Percentiles rank a stretch among this genome's conserved stretches.
Evolutionary conservation across 2,888 invertebrate genomes (phyloP).

Genomic region (Noctua janthe): DNA sequence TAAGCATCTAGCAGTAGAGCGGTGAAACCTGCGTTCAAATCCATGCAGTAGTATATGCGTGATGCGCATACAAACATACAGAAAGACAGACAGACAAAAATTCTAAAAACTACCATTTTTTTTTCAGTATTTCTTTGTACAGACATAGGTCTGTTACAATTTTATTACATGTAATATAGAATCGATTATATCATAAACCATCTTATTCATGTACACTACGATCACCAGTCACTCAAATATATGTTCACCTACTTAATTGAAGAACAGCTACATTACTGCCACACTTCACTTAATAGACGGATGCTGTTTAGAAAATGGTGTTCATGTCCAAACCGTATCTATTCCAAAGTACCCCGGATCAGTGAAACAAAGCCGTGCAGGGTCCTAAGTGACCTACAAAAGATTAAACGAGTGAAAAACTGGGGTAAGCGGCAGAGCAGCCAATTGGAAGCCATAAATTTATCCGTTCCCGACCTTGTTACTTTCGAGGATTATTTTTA

Average conservation of each 20-base stretch:
- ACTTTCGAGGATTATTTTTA: slow-evolving; percentile 65
- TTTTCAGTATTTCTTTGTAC: no score
- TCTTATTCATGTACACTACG: neutral
- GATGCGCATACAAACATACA: no score
- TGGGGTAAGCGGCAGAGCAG: slow-evolving; percentile 63
- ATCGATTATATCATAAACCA: neutral
- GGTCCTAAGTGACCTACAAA: slow-evolving; percentile 59
- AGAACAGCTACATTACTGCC: neutral
- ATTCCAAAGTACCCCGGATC: slow-evolving; percentile 43
- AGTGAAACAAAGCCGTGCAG: slow-evolving; percentile 43
- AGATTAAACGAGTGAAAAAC: slow-evolving; percentile 71
- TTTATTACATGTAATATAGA: no score
- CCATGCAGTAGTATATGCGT: no score
- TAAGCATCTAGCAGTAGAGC: no score
- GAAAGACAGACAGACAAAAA: no score
- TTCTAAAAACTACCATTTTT: no score
- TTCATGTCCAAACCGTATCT: slow-evolving; percentile 16
- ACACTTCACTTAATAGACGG: neutral
- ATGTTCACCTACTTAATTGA: neutral
- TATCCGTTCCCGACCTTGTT: slow-evolving; percentile 66
- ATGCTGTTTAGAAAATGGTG: slow-evolving; percentile 15
- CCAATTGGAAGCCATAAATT: slow-evolving; percentile 74
- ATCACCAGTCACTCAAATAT: neutral
- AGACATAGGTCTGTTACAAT: no score
- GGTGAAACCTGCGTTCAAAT: no score